These are phyloP conservation scores for Heliocidaris erythrogramma DNA, from an alignment of 35 echinoderm and acorn worm genomes.

Conservation along the genomic window DNA sequence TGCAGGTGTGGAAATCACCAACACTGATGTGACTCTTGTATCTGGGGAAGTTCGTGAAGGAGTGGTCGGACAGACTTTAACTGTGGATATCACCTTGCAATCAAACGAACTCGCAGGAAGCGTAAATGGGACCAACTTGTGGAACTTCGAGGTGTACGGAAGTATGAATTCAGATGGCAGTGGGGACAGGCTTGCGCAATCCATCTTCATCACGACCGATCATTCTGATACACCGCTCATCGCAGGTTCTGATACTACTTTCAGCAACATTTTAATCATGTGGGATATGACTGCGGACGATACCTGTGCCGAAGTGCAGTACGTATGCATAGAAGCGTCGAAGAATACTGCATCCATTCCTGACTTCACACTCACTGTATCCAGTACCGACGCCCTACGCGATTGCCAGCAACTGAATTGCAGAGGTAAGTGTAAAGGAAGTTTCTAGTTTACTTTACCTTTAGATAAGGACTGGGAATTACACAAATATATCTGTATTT, in stretches of 20 bases:
- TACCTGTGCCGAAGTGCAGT: conserved; percentile 48
- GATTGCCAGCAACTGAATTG: conserved; percentile 57
- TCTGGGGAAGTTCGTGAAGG: conserved; percentile 36
- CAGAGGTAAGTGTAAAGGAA: conserved; percentile 47
- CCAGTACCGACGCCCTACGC: conserved; percentile 21
- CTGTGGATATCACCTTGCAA: conserved; percentile 52
- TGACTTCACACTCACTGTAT: conserved; percentile 21
- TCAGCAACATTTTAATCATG: conserved; percentile 6
- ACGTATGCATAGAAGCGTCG: conserved; percentile 57
- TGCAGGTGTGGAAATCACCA: conserved; percentile 71
- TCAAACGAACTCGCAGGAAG: conserved; percentile 52
- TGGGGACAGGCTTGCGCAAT: conserved; percentile 37
- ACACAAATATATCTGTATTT: too few relatives aligned
- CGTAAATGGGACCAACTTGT: conserved; percentile 53
- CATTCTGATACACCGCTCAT: neutral
- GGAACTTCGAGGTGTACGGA: conserved; percentile 58
- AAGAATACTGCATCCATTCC: conserved; percentile 40
- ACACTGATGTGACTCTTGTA: neutral
- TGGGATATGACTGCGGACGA: neutral
- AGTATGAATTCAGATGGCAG: conserved; percentile 56
- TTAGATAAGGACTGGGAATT: too few relatives aligned
- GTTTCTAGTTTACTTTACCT: neutral
- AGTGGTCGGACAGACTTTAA: neutral
- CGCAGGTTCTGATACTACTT: conserved; percentile 39
- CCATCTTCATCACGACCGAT: neutral